Evolutionary conservation across 2,797 vertebrate genomes (phyloP).

Genomic region (Platyrinchus mystaceus): DNA sequence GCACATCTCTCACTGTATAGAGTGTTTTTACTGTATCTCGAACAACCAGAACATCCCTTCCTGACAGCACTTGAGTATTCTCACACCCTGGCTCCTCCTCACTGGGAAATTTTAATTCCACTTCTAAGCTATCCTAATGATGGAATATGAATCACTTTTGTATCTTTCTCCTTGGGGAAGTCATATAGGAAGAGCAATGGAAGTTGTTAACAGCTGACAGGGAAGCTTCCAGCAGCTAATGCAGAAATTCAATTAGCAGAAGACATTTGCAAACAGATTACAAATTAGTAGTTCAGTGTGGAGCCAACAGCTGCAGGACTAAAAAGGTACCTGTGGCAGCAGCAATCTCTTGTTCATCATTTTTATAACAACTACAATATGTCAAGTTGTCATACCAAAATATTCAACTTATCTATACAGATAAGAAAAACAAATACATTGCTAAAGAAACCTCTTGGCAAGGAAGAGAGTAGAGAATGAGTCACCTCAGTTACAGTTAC

Average conservation of each 20-base stretch:
- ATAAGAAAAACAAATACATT: slow-evolving; percentile 8
- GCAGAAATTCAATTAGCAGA: background rate
- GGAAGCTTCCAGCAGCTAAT: background rate
- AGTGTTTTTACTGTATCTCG: background rate
- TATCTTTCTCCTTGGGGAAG: background rate
- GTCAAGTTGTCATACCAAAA: background rate
- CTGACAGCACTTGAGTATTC: background rate
- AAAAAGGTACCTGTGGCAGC: background rate
- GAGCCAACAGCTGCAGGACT: accelerated
- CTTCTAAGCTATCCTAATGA: background rate
- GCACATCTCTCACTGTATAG: background rate
- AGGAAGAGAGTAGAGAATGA: background rate
- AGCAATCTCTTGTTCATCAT: background rate
- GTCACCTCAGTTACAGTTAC: slow-evolving; percentile 41
- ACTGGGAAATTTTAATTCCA: background rate
- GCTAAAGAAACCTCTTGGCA: background rate
- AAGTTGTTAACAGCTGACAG: background rate
- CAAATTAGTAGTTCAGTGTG: background rate
- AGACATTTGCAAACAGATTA: background rate
- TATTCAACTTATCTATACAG: background rate
- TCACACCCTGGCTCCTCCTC: background rate
- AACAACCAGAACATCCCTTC: background rate
- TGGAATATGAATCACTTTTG: background rate
- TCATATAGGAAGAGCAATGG: background rate
- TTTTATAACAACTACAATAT: background rate